Evolutionary conservation across 2,888 invertebrate species (phyloP).

Genomic region (Boloria euphrosyne): DNA sequence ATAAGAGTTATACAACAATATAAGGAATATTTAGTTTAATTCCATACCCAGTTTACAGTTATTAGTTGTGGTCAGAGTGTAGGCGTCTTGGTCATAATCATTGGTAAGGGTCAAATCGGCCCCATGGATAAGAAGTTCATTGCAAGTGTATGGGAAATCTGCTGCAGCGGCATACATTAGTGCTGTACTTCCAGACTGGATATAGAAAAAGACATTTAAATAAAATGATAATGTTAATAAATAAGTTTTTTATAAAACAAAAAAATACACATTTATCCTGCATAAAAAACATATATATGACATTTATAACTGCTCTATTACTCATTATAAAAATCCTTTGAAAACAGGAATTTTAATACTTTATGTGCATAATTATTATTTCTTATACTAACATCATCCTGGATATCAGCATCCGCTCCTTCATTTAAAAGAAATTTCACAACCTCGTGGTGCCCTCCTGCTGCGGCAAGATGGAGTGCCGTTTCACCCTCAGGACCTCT

Average conservation of each 20-base stretch:
- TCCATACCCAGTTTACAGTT: conserved; percentile 77
- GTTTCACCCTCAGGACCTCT: conserved; percentile 91
- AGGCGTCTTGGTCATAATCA: conserved; percentile 92
- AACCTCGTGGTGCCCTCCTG: conserved; percentile 94
- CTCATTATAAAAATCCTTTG: too few relatives aligned
- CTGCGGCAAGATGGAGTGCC: conserved; percentile 90
- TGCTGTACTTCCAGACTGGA: conserved; percentile 93
- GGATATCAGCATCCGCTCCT: conserved; percentile 90
- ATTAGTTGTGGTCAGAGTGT: conserved; percentile 88
- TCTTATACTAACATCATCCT: conserved; percentile 87
- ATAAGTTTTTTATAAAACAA: background rate
- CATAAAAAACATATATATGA: too few relatives aligned
- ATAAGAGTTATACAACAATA: background rate
- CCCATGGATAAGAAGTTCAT: conserved; percentile 90
- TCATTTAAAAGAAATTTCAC: conserved; percentile 89
- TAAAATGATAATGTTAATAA: background rate
- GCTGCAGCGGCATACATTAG: conserved; percentile 95
- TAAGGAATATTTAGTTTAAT: background rate
- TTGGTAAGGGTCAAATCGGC: conserved; percentile 92
- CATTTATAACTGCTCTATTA: too few relatives aligned
- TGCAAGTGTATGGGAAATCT: conserved; percentile 94
- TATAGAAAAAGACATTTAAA: conserved; percentile 19
- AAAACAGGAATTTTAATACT: too few relatives aligned
- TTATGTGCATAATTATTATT: background rate
- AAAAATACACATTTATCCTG: background rate